These are phyloP conservation scores for Drosophila borborema DNA, from an alignment of 2,888 invertebrate genomes.

Conservation along the genomic window DNA sequence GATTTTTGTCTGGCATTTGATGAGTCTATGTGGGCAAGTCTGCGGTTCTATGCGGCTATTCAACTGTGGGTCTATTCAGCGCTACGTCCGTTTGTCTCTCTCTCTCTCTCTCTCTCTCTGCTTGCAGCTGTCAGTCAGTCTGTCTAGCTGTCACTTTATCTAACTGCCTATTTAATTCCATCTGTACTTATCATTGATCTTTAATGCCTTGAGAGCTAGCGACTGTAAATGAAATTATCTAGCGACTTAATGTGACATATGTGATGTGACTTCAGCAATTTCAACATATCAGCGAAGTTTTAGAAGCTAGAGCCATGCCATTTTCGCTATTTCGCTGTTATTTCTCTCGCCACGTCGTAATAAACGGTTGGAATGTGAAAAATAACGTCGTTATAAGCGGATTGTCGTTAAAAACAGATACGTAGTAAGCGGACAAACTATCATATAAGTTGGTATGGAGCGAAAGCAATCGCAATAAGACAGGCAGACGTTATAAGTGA, in stretches of 20 bases:
- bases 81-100: too few species aligned
- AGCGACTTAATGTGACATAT: not conserved
- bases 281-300: not conserved
- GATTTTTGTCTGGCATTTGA: too few species aligned
- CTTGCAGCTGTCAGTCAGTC: not conserved
- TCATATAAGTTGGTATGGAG: too few species aligned
- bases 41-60: not conserved
- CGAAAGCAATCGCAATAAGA: too few species aligned
- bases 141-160: not conserved
- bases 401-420: too few species aligned
- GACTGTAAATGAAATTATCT: not conserved
- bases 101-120: not conserved
- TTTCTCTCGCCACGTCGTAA: too few species aligned
- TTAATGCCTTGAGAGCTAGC: not conserved
- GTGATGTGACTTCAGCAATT: not conserved
- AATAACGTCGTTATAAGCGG: too few species aligned
- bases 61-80: not conserved
- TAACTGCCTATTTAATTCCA: not conserved
- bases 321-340: not conserved
- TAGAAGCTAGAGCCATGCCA: not conserved
- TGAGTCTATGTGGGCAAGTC: not conserved
- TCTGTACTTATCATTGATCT: not conserved
- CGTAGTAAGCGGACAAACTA: too few species aligned
- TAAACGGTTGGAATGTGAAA: too few species aligned
- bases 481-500: too few species aligned